Evolutionary conservation across 2,888 invertebrate genomes (phyloP).

Genomic region (Aleiodes testaceus): DNA sequence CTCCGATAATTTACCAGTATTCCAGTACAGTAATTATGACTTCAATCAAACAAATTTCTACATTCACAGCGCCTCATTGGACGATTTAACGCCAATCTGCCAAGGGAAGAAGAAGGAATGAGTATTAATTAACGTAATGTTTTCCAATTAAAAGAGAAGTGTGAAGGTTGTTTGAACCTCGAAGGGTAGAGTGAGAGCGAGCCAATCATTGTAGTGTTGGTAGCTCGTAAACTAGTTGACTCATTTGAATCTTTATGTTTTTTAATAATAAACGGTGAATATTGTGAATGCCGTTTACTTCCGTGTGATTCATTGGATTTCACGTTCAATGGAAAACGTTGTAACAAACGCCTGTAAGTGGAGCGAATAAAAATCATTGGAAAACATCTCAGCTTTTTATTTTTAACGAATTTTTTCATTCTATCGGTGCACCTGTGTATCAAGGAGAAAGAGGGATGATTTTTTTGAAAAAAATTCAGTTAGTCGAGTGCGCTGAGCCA

Average conservation of each 20-base stretch:
- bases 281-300: too few relatives aligned
- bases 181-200: background rate
- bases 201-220: background rate
- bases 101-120: conserved; percentile 15
- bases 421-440: too few relatives aligned
- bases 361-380: too few relatives aligned
- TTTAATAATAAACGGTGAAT: background rate
- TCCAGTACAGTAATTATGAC: conserved; percentile 56
- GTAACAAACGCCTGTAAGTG: too few relatives aligned
- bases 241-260: background rate
- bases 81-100: conserved; percentile 52
- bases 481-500: too few relatives aligned
- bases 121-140: background rate
- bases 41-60: conserved; percentile 56
- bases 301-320: too few relatives aligned
- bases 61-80: conserved; percentile 55
- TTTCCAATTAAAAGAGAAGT: too few relatives aligned
- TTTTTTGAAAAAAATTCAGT: too few relatives aligned
- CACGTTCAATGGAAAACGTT: too few relatives aligned
- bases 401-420: too few relatives aligned
- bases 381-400: too few relatives aligned
- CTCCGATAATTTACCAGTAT: conserved; percentile 65
- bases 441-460: too few relatives aligned
- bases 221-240: conserved; percentile 7
- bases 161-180: background rate